A percentile compares a stretch with the other conserved stretches of the same genome.
These are phyloP conservation scores for Oncorhynchus clarkii DNA, from an alignment of 2,113 vertebrate species.

Conservation along the genomic window DNA sequence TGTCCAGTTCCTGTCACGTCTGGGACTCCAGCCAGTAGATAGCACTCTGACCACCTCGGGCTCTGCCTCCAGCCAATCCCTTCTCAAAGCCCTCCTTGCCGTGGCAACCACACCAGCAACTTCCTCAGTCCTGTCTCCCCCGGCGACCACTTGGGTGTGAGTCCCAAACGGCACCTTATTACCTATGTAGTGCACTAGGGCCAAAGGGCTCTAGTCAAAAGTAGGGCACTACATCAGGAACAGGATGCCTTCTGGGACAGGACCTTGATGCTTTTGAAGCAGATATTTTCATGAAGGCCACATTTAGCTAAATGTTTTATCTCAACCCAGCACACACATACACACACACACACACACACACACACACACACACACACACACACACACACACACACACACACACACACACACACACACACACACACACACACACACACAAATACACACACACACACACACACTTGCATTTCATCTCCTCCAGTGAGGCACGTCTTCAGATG, in stretches of 20 bases:
- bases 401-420: background rate
- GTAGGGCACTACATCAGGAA: too few species aligned
- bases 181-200: too few species aligned
- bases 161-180: too few species aligned
- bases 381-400: background rate
- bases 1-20: background rate
- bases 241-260: too few species aligned
- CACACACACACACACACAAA: background rate
- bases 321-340: slow-evolving; percentile 5
- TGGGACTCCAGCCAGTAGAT: slow-evolving; percentile 17
- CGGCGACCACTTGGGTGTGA: slow-evolving; percentile 1
- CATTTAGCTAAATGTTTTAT: background rate
- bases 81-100: slow-evolving; percentile 48
- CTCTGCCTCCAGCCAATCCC: slow-evolving; percentile 53
- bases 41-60: slow-evolving; percentile 47
- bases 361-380: background rate
- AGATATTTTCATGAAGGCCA: background rate
- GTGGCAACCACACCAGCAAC: slow-evolving; percentile 40
- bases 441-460: background rate
- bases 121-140: slow-evolving; percentile 27
- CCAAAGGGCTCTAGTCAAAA: too few species aligned
- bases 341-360: background rate
- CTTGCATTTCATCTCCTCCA: too few species aligned
- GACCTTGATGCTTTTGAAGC: slow-evolving; percentile 26
- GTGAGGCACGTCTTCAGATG: too few species aligned